A percentile compares a stretch with the other conserved stretches of the same genome.
Conservation (phyloP, 2,113 vertebrate genomes). For the Cinclus cinclus region DNA sequence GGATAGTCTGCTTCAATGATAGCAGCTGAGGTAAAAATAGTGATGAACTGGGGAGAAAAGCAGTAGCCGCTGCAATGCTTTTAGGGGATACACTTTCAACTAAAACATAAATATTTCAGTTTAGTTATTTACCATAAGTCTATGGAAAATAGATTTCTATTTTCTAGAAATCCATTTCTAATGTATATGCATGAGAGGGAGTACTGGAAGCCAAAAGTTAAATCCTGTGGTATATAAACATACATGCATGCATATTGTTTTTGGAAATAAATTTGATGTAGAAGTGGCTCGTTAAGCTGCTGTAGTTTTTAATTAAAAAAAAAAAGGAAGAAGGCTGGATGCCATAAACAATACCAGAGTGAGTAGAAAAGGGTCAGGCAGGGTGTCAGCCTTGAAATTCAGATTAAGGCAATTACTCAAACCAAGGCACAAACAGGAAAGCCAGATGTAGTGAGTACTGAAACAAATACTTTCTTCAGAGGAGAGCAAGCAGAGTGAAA, state of each 20-base stretch:
- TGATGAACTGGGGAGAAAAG: background rate
- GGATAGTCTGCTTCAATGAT: background rate
- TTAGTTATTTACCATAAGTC: background rate
- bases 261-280: background rate
- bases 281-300: background rate
- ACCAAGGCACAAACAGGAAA: constrained; percentile 13
- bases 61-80: background rate
- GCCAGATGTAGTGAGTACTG: background rate
- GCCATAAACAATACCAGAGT: background rate
- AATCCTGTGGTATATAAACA: background rate
- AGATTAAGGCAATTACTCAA: constrained; percentile 59
- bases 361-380: background rate
- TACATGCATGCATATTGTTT: background rate
- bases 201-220: background rate
- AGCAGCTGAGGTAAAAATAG: background rate
- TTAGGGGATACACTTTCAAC: background rate
- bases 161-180: background rate
- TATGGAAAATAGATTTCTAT: background rate
- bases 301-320: constrained; percentile 40
- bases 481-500: background rate
- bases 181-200: background rate
- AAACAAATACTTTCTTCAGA: constrained; percentile 20
- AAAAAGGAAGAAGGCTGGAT: background rate
- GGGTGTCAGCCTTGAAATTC: constrained; percentile 50
- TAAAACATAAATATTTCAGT: background rate